Evolutionary conservation across 2,888 invertebrate species (phyloP), one percentile per base, ranked within the genome.

Genomic region (Arctia plantaginis): DNA sequence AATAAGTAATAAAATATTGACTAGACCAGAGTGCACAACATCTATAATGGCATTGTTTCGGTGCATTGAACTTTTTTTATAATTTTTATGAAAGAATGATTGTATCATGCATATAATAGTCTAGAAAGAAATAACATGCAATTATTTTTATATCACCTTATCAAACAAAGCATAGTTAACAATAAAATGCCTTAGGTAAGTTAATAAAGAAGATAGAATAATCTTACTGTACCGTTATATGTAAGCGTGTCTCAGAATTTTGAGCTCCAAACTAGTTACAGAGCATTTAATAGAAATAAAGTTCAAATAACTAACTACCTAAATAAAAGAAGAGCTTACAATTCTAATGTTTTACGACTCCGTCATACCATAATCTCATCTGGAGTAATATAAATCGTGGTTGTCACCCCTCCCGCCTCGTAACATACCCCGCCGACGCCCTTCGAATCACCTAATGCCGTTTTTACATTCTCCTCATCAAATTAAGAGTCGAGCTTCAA

Each of bases 391-490:
- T 92, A 92, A 91, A 91, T 92, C 90, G 89, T 88, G 88, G 88
- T 85, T 82, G 79, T 83, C 83, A 78, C 80, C 79, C 77, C 77
- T 67, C 74, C 75, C 72, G 68, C 76, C 64, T 74, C 81, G 73
- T 76, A 62, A 71, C 69, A 39, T 75, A 55, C 81, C 76, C 79
- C 82, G 78, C 75, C 68, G 65, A 77, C 86, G 85, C 85, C 87
- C 85, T 80, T 79, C 83, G 80, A 85, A 88, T 91, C 90, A 90
- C 88, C 88, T 91, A 91, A 91, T 88, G 90, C 87, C 89, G 86
- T 91, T 93, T 93, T 93, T 92, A 92, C 92, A 91, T 91, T 90
- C 89, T 84, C 83, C 88, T 92, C 92, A 91, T 93, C 91, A 92
- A 93, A 93, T 93, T 92, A 93, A 92, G 90, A 90, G 88, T 85